A percentile compares a stretch with the other conserved stretches of the same genome.
phyloP scores from a whole-genome alignment of 2,113 vertebrate species.

The Asarcornis scutulata region DNA sequence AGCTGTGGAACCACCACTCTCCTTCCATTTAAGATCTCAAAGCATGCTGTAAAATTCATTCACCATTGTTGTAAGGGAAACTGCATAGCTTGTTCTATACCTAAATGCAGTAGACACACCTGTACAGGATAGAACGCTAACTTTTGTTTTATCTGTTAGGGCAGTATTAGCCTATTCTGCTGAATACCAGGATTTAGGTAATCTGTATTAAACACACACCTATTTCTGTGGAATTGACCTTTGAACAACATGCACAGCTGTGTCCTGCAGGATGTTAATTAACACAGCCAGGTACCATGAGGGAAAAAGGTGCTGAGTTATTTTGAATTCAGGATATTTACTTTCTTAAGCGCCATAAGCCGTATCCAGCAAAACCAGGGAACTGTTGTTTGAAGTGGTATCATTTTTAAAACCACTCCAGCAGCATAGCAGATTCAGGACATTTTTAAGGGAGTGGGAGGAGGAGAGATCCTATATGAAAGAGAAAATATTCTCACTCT shows the following conservation, averaged over 20 bases:
- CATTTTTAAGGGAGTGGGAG: not conserved
- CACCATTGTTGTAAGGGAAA: not conserved
- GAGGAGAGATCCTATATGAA: slow-evolving; percentile 25
- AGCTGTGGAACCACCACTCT: not conserved
- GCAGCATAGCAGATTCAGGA: not conserved
- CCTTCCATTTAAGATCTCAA: not conserved
- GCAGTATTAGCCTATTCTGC: not conserved
- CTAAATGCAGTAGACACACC: no score
- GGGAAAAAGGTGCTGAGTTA: not conserved
- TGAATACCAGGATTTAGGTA: not conserved
- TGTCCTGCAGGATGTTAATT: not conserved
- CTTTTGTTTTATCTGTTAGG: no score
- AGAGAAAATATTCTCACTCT: slow-evolving; percentile 25
- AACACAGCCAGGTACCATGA: not conserved
- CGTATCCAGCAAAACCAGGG: not conserved
- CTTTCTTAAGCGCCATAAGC: not conserved
- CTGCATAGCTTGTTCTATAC: no score
- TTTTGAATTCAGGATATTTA: not conserved
- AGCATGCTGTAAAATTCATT: not conserved
- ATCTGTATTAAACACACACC: not conserved
- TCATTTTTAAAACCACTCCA: slow-evolving; percentile 2
- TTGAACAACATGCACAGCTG: not conserved
- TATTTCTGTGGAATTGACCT: not conserved
- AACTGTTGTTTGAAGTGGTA: slow-evolving; percentile 10
- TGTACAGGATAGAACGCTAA: no score